Evolutionary conservation across 2,797 vertebrate genomes (phyloP).

Genomic region (Margarornis squamiger): DNA sequence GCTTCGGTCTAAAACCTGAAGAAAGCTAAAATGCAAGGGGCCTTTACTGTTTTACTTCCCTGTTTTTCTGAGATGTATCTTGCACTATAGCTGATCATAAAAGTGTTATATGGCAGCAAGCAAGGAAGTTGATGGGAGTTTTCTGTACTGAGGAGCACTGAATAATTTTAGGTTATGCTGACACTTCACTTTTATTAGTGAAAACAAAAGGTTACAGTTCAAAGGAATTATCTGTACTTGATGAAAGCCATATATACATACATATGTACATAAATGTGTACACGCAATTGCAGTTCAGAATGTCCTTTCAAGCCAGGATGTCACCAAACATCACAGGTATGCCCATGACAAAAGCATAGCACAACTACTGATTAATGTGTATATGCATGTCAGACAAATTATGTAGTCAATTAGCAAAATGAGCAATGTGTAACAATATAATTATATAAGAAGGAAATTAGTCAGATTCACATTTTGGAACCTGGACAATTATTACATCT

Average conservation of each 20-base stretch:
- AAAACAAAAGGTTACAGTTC: not conserved
- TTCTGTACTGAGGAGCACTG: not conserved
- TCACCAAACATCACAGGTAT: not conserved
- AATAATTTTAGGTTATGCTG: not conserved
- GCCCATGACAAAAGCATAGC: not conserved
- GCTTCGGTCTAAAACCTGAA: not conserved
- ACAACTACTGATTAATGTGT: not conserved
- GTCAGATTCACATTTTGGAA: constrained; percentile 31
- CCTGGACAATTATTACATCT: not conserved
- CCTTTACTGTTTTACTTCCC: not conserved
- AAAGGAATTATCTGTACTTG: not conserved
- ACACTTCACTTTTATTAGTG: not conserved
- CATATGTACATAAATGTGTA: not conserved
- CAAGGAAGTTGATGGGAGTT: not conserved
- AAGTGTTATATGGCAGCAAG: not conserved
- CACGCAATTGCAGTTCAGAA: not conserved
- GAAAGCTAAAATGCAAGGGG: not conserved
- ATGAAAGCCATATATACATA: not conserved
- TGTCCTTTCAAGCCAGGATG: not conserved
- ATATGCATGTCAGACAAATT: not conserved
- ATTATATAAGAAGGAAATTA: constrained; percentile 53
- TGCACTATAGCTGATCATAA: not conserved
- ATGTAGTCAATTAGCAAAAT: constrained; percentile 52
- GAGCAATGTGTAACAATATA: constrained; percentile 22
- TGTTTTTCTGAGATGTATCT: not conserved